Evolutionary conservation across 2,113 vertebrate genomes (phyloP).

Genomic region (Theropithecus gelada): DNA sequence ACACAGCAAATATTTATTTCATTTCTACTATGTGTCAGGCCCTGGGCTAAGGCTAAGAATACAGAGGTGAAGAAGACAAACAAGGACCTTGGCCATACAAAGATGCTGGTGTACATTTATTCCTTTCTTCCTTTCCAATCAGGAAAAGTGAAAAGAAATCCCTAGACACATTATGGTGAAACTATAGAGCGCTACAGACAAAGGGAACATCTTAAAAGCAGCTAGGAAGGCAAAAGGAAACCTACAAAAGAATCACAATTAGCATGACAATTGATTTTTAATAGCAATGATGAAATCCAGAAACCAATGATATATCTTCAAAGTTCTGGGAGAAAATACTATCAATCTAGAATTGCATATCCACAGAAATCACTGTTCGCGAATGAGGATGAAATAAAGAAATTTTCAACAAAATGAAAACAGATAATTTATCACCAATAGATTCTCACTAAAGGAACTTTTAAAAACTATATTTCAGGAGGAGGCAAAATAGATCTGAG

Average conservation of each 20-base stretch:
- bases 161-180: not conserved
- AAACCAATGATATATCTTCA: not conserved
- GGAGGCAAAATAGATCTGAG: not conserved
- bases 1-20: slow-evolving; percentile 14
- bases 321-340: not conserved
- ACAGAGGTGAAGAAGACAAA: not conserved
- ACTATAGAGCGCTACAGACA: not conserved
- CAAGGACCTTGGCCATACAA: not conserved
- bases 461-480: not conserved
- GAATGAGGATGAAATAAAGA: slow-evolving; percentile 5
- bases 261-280: not conserved
- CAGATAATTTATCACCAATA: not conserved
- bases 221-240: not conserved
- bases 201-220: not conserved
- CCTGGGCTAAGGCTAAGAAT: not conserved
- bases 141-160: slow-evolving; percentile 38
- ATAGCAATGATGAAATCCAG: not conserved
- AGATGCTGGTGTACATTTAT: not conserved
- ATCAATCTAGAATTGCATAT: not conserved
- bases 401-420: slow-evolving; percentile 30
- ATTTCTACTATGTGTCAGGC: not conserved
- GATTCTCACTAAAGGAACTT: not conserved
- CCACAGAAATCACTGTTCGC: not conserved
- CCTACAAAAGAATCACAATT: not conserved
- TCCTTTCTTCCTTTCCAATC: not conserved